These are phyloP conservation scores for Psilopogon haemacephalus DNA, from an alignment of 2,113 vertebrate genomes.

Conservation along the genomic window DNA sequence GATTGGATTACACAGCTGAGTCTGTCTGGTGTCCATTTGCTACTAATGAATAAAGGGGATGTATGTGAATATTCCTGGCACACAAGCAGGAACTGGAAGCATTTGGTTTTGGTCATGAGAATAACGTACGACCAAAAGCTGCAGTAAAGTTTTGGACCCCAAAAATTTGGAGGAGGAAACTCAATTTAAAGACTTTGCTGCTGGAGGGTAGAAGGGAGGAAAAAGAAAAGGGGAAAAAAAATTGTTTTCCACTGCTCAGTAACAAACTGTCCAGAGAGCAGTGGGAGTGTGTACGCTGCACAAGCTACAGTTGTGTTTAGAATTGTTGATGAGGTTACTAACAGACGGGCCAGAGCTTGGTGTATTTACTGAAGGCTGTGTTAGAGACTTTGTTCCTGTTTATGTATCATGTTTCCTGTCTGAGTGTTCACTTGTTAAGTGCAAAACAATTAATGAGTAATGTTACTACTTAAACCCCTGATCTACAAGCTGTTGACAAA, in stretches of 20 bases:
- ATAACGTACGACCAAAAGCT: not conserved
- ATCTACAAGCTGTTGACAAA: conserved; percentile 65
- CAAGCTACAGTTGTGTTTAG: not conserved
- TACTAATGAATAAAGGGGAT: not conserved
- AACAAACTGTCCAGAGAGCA: not conserved
- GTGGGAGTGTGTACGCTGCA: not conserved
- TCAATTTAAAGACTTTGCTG: not conserved
- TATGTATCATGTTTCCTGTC: conserved; percentile 43
- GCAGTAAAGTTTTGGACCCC: not conserved
- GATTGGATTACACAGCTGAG: not conserved
- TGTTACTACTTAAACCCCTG: conserved; percentile 2
- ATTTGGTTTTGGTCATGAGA: not conserved
- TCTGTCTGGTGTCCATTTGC: not conserved
- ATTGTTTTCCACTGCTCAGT: not conserved
- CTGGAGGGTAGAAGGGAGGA: not conserved
- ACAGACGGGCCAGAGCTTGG: not conserved
- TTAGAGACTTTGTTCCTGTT: conserved; percentile 47
- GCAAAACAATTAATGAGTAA: conserved; percentile 45
- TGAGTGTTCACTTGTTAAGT: conserved; percentile 66
- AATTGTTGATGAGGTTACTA: not conserved
- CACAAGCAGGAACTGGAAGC: not conserved
- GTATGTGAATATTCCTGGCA: not conserved
- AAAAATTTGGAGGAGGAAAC: not conserved
- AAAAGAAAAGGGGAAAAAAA: not conserved
- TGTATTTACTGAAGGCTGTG: not conserved